Conservation (phyloP, 1,140 invertebrate species). For the Nylanderia fulva region DNA sequence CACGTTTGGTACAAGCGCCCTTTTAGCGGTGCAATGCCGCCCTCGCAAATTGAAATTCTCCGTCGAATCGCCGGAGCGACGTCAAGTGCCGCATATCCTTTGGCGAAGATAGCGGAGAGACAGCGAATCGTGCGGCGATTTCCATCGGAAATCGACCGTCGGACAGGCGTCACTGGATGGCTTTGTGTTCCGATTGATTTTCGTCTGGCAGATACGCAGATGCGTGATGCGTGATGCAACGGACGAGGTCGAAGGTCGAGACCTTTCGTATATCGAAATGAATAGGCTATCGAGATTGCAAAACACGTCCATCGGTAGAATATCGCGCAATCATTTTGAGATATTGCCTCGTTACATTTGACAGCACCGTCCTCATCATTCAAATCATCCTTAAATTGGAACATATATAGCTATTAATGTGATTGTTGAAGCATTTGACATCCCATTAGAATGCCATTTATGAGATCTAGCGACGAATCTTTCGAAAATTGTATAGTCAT, state of each 20-base stretch:
- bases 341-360: constrained; percentile 59
- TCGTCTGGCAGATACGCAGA: not conserved
- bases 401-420: not conserved
- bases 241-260: not conserved
- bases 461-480: not conserved
- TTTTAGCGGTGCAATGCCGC: not conserved
- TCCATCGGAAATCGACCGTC: constrained; percentile 29
- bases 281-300: constrained; percentile 58
- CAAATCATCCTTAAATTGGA: constrained; percentile 55
- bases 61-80: constrained; percentile 13
- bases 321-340: constrained; percentile 68
- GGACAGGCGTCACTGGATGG: not conserved
- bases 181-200: constrained; percentile 61
- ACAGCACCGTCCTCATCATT: constrained; percentile 50
- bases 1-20: not conserved
- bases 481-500: not conserved
- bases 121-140: not conserved
- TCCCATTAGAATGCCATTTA: not conserved
- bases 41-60: constrained; percentile 42
- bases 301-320: constrained; percentile 49
- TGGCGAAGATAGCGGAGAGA: not conserved
- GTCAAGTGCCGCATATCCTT: constrained; percentile 30
- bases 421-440: not conserved
- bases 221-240: constrained; percentile 2
- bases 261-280: constrained; percentile 68